Percentiles rank a stretch among this genome's conserved stretches.
Conservation (phyloP, 2,888 invertebrate genomes). For the Noctua fimbriata region DNA sequence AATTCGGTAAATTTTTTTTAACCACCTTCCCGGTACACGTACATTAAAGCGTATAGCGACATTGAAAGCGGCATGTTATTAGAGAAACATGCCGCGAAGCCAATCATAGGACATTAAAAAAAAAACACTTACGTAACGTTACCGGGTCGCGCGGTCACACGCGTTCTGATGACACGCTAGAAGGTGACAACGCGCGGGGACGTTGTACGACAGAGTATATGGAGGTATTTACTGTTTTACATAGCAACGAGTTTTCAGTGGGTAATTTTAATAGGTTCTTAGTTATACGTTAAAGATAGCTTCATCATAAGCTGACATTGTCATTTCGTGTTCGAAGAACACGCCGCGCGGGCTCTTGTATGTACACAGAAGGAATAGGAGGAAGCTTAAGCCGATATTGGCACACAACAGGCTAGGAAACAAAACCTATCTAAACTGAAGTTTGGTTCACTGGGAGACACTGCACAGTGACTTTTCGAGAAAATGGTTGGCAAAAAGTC, state of each 20-base stretch:
- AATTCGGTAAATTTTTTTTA: no score
- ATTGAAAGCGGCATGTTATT: constrained; percentile 9
- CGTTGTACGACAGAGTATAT: background rate
- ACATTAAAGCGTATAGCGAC: constrained; percentile 7
- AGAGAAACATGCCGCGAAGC: constrained; percentile 40
- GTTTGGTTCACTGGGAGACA: background rate
- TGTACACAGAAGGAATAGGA: background rate
- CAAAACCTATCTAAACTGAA: background rate
- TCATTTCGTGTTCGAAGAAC: background rate
- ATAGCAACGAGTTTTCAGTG: background rate
- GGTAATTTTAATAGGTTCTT: background rate
- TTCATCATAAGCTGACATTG: background rate
- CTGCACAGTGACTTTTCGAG: background rate
- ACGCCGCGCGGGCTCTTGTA: background rate
- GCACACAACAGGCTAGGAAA: background rate
- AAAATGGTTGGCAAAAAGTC: background rate
- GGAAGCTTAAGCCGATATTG: background rate
- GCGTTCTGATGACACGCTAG: background rate
- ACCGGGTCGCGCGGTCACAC: background rate
- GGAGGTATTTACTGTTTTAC: background rate
- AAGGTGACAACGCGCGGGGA: background rate
- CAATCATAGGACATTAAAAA: constrained; percentile 35
- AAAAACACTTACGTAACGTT: background rate
- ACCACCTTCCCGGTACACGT: background rate
- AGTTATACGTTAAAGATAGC: background rate